Conservation (phyloP, 2,113 vertebrate genomes). For the Pimephales promelas region DNA sequence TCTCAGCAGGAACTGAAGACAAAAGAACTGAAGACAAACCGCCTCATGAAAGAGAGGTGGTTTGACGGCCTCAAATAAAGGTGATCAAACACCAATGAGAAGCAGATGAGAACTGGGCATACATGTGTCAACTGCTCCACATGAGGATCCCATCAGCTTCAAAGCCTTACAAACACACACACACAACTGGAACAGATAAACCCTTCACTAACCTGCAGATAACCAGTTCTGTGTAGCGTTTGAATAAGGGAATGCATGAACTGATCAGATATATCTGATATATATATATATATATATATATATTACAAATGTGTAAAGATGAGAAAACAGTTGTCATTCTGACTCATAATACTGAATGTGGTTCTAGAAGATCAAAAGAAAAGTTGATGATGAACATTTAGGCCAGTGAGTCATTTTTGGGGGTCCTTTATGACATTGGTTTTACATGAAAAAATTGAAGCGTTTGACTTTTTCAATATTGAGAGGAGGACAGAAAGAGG, state of each 20-base stretch:
- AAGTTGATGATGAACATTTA: neutral
- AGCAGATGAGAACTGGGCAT: constrained; percentile 41
- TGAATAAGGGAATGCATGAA: neutral
- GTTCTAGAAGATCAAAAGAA: neutral
- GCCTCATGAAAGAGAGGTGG: constrained; percentile 57
- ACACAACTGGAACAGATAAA: neutral
- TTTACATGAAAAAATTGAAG: neutral
- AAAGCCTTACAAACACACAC: neutral
- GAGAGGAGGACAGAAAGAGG: neutral
- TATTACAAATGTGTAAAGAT: no score
- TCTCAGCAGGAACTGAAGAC: constrained; percentile 55
- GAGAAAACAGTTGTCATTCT: no score
- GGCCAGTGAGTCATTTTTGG: no score
- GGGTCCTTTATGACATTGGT: no score
- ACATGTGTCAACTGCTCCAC: neutral
- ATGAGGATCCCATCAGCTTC: constrained; percentile 52
- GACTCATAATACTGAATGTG: neutral
- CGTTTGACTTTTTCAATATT: neutral
- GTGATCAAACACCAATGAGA: constrained; percentile 52
- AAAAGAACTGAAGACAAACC: no score
- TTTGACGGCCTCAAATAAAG: constrained; percentile 19
- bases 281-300: no score
- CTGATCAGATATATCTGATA: neutral
- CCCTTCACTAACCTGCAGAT: neutral
- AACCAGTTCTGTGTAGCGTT: neutral